Percentiles rank a stretch among this genome's conserved stretches.
phyloP scores from a whole-genome alignment of 2,888 invertebrate species.

The Megaustenia siamemsis region DNA sequence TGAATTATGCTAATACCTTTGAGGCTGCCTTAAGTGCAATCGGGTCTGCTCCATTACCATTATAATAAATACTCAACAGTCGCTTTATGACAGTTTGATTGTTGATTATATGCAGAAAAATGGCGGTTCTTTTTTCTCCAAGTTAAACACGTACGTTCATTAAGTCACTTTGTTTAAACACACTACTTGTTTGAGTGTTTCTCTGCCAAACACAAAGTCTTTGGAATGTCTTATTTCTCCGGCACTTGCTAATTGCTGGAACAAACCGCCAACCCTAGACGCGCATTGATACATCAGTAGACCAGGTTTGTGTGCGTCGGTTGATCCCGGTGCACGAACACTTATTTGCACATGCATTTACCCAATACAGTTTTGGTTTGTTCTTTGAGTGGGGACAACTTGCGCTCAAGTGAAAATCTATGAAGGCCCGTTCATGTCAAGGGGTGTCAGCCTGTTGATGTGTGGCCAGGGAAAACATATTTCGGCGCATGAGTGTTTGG shows the following conservation, averaged over 20 bases:
- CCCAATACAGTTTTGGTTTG: constrained; percentile 51
- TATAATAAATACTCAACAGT: too few species aligned
- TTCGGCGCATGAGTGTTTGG: constrained; percentile 48
- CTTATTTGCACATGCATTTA: constrained; percentile 54
- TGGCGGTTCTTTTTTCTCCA: background rate
- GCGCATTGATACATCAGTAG: constrained; percentile 42
- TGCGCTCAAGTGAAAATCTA: constrained; percentile 50
- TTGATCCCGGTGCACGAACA: constrained; percentile 36
- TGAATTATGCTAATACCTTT: too few species aligned
- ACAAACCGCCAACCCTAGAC: constrained; percentile 20
- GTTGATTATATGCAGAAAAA: background rate
- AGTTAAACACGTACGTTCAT: constrained; percentile 30
- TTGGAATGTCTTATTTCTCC: constrained; percentile 25
- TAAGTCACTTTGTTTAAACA: constrained; percentile 46
- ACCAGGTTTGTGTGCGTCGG: constrained; percentile 36
- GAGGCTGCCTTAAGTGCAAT: too few species aligned
- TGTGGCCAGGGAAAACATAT: constrained; percentile 52
- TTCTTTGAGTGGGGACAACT: constrained; percentile 40
- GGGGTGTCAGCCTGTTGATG: constrained; percentile 53
- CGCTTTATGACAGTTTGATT: too few species aligned
- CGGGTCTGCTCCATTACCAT: too few species aligned
- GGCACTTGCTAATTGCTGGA: constrained; percentile 42
- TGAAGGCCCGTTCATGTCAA: constrained; percentile 40
- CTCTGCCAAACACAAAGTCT: constrained; percentile 5
- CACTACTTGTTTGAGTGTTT: constrained; percentile 23